phyloP scores from a whole-genome alignment of 2,113 vertebrate species.

The Dromaius novaehollandiae region DNA sequence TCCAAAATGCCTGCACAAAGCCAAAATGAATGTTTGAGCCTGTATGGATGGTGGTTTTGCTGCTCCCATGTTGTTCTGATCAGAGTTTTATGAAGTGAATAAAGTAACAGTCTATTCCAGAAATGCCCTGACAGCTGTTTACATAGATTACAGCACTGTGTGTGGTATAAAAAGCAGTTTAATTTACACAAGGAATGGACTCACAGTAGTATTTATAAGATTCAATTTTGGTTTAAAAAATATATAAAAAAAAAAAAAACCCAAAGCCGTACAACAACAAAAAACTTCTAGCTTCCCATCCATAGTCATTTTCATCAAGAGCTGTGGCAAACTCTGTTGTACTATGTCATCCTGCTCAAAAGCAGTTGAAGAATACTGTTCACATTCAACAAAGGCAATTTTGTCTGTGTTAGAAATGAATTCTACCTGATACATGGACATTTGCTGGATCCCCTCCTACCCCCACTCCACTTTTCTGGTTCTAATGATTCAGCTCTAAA shows the following conservation, averaged over 20 bases:
- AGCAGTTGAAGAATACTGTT: not conserved
- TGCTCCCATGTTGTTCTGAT: not conserved
- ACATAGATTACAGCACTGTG: not conserved
- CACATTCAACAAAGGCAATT: not conserved
- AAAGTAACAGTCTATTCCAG: not conserved
- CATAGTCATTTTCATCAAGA: not conserved
- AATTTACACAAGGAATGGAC: not conserved
- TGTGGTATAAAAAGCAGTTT: not conserved
- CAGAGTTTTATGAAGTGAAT: constrained; percentile 3
- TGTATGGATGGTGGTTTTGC: not conserved
- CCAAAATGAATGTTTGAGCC: not conserved
- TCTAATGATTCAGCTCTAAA: constrained; percentile 23
- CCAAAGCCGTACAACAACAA: not conserved
- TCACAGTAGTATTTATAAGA: not conserved
- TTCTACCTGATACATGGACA: not conserved
- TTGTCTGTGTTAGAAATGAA: not conserved
- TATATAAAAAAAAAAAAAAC: not conserved
- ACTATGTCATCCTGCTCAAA: not conserved
- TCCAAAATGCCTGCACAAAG: not conserved
- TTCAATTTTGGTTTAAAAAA: not conserved
- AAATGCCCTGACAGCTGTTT: constrained; percentile 17
- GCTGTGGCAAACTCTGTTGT: not conserved
- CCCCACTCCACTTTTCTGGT: not conserved
- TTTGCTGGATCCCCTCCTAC: not conserved
- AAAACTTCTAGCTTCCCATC: not conserved